Base-by-base conservation (phyloP, 2,797 vertebrate species). In the Cuniculus paca region DNA sequence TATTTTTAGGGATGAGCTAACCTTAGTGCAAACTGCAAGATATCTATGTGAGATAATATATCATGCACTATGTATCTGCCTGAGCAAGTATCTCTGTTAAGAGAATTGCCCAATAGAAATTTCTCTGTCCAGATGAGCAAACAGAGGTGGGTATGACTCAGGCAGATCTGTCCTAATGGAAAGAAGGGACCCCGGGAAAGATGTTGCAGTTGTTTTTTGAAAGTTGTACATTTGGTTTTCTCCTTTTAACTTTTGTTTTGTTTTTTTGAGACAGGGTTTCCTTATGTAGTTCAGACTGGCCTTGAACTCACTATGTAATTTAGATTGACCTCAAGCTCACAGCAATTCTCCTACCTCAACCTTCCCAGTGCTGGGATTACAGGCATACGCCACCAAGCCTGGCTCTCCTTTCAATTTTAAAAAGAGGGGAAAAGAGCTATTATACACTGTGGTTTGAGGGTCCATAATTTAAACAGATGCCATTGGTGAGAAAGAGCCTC, bases 381-480 rank as follows among this genome's bases (percentile, higher is more conserved):
- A 68, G 34, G 16, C 0, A 2, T 65, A 34, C 8, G 16, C 16
- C 31, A 65, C 34, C 63, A 65, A 7, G 13, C 63, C 34, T 19
- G 63, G 16, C 17, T 36, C 63, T 81, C 39, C 75, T 60, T 92
- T 34, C 5, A 45, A 61, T 82, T 56, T 91, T 79, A 20, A 68
- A 34, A 54, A 92, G 74, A 61, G n/a, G 13, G 22, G 39, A 45
- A 93, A 80, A 89, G 65, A 63, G 36, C 39, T 77, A 84, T 48
- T 56, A 83, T 31, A 93, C 80, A 83, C 83, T 85, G 31, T 91
- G 87, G 96, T 91, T 91, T 75, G 52, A 10, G 60, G 90, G 75
- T n/a, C 82, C 36, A 36, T 50, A 39, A 93, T 95, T 94, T 96
- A 91, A 93, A 95, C 50, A 75, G 20, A 80, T 22, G 93, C 65